phyloP scores from a whole-genome alignment of 2,888 invertebrate genomes.

The Hirtodrosophila trivittata region DNA sequence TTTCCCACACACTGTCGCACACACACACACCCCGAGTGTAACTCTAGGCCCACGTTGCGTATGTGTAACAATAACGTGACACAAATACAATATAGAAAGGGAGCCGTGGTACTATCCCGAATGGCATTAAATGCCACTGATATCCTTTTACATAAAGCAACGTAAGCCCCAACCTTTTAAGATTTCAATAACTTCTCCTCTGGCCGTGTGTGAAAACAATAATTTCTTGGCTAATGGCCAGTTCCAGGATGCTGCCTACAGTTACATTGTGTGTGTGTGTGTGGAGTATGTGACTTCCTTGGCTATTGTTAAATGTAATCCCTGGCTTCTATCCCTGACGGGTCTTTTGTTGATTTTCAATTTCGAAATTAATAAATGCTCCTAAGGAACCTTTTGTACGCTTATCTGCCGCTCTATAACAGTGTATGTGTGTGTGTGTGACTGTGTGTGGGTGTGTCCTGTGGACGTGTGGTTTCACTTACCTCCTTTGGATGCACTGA shows the following conservation, averaged over 20 bases:
- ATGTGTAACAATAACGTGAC: constrained; percentile 73
- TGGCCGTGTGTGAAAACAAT: constrained; percentile 33
- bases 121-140: constrained; percentile 67
- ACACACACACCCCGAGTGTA: constrained; percentile 1
- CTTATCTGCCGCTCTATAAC: background rate
- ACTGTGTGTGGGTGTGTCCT: background rate
- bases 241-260: constrained; percentile 4
- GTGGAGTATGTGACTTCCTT: background rate
- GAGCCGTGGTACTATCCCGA: constrained; percentile 38
- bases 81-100: constrained; percentile 47
- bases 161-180: constrained; percentile 48
- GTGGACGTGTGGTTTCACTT: constrained; percentile 58
- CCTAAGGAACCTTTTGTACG: constrained; percentile 35
- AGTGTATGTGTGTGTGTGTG: background rate
- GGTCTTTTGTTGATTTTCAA: constrained; percentile 62
- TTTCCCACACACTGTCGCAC: background rate
- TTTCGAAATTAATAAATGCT: constrained; percentile 66
- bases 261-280: background rate
- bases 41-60: constrained; percentile 49
- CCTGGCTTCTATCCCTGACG: constrained; percentile 30
- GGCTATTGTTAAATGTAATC: constrained; percentile 43
- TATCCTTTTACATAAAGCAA: constrained; percentile 44
- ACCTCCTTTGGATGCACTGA: constrained; percentile 96
- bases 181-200: constrained; percentile 54
- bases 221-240: constrained; percentile 37